phyloP scores from a whole-genome alignment of 2,797 vertebrate species.

The Coregonus ussuriensis region DNA sequence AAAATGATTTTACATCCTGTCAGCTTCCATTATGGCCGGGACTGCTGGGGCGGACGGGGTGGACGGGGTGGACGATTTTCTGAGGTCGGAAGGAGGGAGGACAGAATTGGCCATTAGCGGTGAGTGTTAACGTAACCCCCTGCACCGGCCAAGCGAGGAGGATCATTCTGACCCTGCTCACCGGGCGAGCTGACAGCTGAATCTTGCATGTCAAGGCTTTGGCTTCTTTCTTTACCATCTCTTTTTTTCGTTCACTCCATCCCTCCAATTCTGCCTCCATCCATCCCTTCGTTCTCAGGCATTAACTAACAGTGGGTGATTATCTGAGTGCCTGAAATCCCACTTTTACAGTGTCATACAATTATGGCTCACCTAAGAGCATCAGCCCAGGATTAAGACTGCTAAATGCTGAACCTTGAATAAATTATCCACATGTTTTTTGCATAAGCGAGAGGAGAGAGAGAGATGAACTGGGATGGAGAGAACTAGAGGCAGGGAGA shows the following conservation, averaged over 20 bases:
- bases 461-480: not conserved
- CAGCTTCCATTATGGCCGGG: slow-evolving; percentile 88
- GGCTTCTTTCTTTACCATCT: not conserved
- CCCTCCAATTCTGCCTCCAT: not conserved
- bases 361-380: slow-evolving; percentile 69
- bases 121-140: slow-evolving; percentile 69
- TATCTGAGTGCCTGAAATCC: slow-evolving; percentile 69
- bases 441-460: slow-evolving; percentile 18
- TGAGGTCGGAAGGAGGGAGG: slow-evolving; percentile 65
- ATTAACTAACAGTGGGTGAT: slow-evolving; percentile 66
- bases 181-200: slow-evolving; percentile 63
- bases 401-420: slow-evolving; percentile 70
- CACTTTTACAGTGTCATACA: slow-evolving; percentile 67
- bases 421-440: slow-evolving; percentile 59
- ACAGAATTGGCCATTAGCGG: slow-evolving; percentile 76
- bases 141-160: slow-evolving; percentile 68
- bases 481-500: not conserved
- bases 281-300: slow-evolving; percentile 38
- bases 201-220: slow-evolving; percentile 48
- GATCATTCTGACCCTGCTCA: slow-evolving; percentile 74
- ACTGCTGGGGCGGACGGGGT: slow-evolving; percentile 65
- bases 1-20: slow-evolving; percentile 98
- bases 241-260: slow-evolving; percentile 3
- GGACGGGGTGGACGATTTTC: not conserved
- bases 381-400: slow-evolving; percentile 62